These are phyloP conservation scores for Heliconius sara DNA, from an alignment of 2,888 invertebrate species.

Conservation along the genomic window DNA sequence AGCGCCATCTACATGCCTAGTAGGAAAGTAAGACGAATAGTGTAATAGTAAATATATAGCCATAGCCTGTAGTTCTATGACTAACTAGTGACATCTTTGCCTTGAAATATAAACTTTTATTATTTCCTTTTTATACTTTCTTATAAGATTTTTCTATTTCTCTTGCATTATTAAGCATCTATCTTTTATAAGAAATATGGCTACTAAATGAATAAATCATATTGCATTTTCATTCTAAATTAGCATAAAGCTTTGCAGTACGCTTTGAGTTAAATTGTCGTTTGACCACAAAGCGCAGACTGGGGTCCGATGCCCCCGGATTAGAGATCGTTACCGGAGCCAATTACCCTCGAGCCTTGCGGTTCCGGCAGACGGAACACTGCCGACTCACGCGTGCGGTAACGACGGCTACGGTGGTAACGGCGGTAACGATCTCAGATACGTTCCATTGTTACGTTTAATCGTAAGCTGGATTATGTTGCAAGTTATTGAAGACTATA, in stretches of 20 bases:
- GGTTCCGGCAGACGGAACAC: slow-evolving; percentile 44
- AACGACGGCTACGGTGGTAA: background rate
- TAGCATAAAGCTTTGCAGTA: slow-evolving; percentile 35
- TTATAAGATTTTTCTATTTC: background rate
- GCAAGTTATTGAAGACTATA: background rate
- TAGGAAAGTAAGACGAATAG: background rate
- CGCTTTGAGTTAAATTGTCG: slow-evolving; percentile 50
- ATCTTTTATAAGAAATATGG: background rate
- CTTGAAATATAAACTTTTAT: background rate
- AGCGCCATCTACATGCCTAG: background rate
- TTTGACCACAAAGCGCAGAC: slow-evolving; percentile 56
- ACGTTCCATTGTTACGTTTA: slow-evolving; percentile 29
- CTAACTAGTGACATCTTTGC: slow-evolving; percentile 8
- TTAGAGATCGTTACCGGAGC: slow-evolving; percentile 48
- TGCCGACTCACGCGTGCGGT: slow-evolving; percentile 29
- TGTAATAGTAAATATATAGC: background rate
- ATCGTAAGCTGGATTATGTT: slow-evolving; percentile 8
- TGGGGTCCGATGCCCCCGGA: slow-evolving; percentile 49
- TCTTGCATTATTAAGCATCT: background rate
- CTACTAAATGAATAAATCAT: background rate
- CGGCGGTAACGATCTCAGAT: slow-evolving; percentile 29
- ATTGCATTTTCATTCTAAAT: slow-evolving; percentile 6
- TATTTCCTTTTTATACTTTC: background rate
- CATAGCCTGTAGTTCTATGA: background rate
- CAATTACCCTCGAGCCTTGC: slow-evolving; percentile 48